These are phyloP conservation scores for Porites divaricata DNA, from an alignment of 92 coral and sea anemone genomes.

Conservation along the genomic window DNA sequence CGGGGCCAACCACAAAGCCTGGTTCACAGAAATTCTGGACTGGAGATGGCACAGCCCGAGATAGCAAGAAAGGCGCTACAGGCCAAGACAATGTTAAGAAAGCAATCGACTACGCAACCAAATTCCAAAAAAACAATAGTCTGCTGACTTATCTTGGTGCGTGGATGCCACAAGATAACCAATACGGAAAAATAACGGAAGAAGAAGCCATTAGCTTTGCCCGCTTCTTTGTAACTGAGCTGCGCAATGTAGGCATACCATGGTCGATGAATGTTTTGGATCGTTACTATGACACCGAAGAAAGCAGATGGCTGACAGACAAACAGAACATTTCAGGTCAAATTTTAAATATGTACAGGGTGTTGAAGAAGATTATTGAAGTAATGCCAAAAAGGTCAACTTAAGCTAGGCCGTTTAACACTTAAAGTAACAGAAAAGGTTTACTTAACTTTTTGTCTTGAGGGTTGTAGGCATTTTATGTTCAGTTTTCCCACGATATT, in stretches of 20 bases:
- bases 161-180: slow-evolving; percentile 68
- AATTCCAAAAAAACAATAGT: slow-evolving; percentile 17
- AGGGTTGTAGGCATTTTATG: no score
- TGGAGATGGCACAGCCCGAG: slow-evolving; percentile 42
- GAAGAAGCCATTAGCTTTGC: slow-evolving; percentile 64
- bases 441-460: no score
- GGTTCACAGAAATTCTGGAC: slow-evolving; percentile 54
- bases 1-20: slow-evolving; percentile 62
- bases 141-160: slow-evolving; percentile 64
- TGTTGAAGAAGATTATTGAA: slow-evolving; percentile 56
- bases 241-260: slow-evolving; percentile 30
- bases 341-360: slow-evolving; percentile 48
- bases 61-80: no score
- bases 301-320: slow-evolving; percentile 54
- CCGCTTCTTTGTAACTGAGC: slow-evolving; percentile 48
- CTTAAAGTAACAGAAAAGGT: no score
- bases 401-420: no score
- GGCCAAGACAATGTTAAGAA: slow-evolving; percentile 38
- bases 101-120: slow-evolving; percentile 42
- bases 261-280: slow-evolving; percentile 79
- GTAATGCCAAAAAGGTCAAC: slow-evolving; percentile 38
- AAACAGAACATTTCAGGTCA: slow-evolving; percentile 28
- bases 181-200: slow-evolving; percentile 20
- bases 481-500: no score
- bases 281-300: slow-evolving; percentile 64